phyloP scores from a whole-genome alignment of 2,113 vertebrate species.

The Irena cyanogastra region DNA sequence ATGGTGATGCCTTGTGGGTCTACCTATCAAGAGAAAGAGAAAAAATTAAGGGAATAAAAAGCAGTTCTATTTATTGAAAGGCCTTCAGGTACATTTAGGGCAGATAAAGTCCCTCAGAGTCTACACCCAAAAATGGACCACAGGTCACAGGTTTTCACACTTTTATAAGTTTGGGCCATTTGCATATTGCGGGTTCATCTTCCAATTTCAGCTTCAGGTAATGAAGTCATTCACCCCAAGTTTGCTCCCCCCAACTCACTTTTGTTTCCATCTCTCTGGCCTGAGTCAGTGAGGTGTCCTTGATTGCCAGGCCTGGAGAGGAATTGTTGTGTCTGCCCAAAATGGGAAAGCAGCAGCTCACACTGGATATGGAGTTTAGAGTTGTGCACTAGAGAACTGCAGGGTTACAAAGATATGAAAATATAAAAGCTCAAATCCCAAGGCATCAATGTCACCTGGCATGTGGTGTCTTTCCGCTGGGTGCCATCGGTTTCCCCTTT shows the following conservation, averaged over 20 bases:
- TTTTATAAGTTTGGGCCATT: not conserved
- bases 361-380: not conserved
- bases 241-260: not conserved
- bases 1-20: not conserved
- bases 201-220: not conserved
- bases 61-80: not conserved
- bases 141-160: rapidly evolving
- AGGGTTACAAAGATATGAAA: not conserved
- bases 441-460: not conserved
- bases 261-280: rapidly evolving
- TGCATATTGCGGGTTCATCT: not conserved
- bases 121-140: not conserved
- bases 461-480: rapidly evolving
- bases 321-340: not conserved
- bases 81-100: not conserved
- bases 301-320: not conserved
- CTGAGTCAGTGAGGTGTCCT: not conserved
- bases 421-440: not conserved
- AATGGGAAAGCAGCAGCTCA: not conserved
- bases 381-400: not conserved
- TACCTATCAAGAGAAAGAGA: not conserved
- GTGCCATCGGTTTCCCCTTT: not conserved
- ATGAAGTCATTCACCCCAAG: not conserved
- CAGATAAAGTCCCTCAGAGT: rapidly evolving
- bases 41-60: not conserved